Base-by-base conservation (phyloP, 2,797 vertebrate genomes). In the Danionella dracula region DNA sequence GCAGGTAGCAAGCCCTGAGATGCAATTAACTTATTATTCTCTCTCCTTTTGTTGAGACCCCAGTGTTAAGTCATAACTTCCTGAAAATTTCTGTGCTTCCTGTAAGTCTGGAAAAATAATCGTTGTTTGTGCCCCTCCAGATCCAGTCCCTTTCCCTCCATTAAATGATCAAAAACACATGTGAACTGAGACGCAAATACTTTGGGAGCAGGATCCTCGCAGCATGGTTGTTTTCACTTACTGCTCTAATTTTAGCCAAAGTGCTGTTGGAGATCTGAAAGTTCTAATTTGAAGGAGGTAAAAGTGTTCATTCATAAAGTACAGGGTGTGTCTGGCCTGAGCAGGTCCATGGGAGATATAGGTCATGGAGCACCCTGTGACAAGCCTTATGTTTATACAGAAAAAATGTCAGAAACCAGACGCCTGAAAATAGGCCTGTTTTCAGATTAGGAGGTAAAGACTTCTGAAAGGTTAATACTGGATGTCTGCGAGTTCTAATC, bases 191-290 rank as follows among this genome's bases (percentile, higher is more conserved):
- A 68, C 57, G 55, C 54, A 71, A 67, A 48, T 53, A 10, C 31
- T 48, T 46, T 59, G 51, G 71, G 35, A 51, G 17, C 9, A 54
- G 51, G 31, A 59, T 34, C 51, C 38, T 48, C 32, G 37, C 40
- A 38, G 45, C 37, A 16, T 57, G 61, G 29, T 42, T 72, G 65
- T 72, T 73, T 75, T 70, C 55, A 61, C 63, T 53, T 44, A 42
- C 10, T 16, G 27, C 21, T 69, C 70, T 74, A 77, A 73, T 73
- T 78, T 76, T 79, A 73, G 71, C 42, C 16, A 34, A 37, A 35
- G 32, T 59, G 59, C 53, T 23, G 56, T 48, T 55, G 46, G 31
- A 55, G 57, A 56, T 78, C 77, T 65, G 9, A 17, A 42, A 35
- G 41, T n/a, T 29, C 31, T 54, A 40, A 44, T 42, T 68, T 48